Evolutionary conservation across 1,140 invertebrate genomes (phyloP).

Genomic region (Himalopsyche phryganea): DNA sequence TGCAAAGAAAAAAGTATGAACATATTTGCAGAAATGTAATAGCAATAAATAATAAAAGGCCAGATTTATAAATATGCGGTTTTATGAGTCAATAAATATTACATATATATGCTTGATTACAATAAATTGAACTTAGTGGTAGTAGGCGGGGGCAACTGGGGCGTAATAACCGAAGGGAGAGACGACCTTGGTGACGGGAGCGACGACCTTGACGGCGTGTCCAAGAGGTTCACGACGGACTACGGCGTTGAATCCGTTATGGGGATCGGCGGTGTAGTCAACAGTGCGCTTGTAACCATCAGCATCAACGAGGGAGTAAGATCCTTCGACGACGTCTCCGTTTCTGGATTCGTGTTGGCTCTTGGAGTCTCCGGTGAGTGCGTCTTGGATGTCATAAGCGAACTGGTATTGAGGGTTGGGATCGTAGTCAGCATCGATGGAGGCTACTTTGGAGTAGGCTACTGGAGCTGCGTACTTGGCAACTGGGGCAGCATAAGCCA

Average conservation of each 20-base stretch:
- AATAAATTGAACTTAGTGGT: constrained; percentile 9
- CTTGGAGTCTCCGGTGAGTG: constrained; percentile 59
- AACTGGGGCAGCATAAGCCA: constrained; percentile 57
- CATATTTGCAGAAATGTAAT: too few species aligned
- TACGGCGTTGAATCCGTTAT: constrained; percentile 52
- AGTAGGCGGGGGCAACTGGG: constrained; percentile 25
- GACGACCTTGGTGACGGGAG: constrained; percentile 39
- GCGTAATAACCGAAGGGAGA: constrained; percentile 39
- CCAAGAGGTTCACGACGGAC: constrained; percentile 46
- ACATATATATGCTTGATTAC: not conserved
- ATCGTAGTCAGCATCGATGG: constrained; percentile 43
- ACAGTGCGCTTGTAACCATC: constrained; percentile 57
- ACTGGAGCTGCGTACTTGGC: constrained; percentile 27
- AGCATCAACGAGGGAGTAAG: constrained; percentile 54
- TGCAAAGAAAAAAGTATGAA: too few species aligned
- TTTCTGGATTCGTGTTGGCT: constrained; percentile 55
- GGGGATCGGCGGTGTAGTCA: constrained; percentile 57
- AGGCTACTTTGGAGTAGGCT: constrained; percentile 22
- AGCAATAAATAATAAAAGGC: too few species aligned
- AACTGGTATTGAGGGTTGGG: constrained; percentile 55
- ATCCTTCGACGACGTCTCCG: constrained; percentile 57
- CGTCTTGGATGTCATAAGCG: constrained; percentile 57
- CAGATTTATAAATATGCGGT: too few species aligned
- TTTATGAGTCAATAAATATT: constrained; percentile 6
- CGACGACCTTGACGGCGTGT: constrained; percentile 41